Evolutionary conservation across 2,113 vertebrate genomes (phyloP), one percentile per base, ranked within the genome.

Genomic region (Planiliza haematocheilus): DNA sequence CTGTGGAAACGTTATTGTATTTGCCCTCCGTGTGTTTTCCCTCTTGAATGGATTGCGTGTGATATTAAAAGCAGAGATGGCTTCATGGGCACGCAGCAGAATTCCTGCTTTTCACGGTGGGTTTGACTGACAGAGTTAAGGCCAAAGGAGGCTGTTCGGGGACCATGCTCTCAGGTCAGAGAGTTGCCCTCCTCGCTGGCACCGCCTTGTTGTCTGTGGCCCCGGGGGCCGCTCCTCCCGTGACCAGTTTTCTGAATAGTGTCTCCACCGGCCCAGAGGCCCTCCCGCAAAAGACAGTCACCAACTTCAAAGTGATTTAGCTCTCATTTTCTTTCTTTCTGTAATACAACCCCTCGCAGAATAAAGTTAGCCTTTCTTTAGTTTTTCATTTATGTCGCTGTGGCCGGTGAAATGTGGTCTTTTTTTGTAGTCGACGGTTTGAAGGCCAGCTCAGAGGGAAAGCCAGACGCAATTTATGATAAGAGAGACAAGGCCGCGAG

Each of bases 381-480:
- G 63, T 79, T 84, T 48, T 51, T 45, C 57, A 39, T 86, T 77
- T 76, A 60, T 64, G 65, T 55, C 62, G 71, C 67, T 61, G 63
- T 51, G 66, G 82, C 77, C 3, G 30, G 50, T 42, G 81, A 85
- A 87, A 86, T 83, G 70, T 81, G 72, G 89, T 91, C 67, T 80
- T 81, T 88, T 89, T 83, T 82, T 75, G 82, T 82, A 72, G 65
- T 77, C 71, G 37, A 74, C 78, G 77, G 77, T 79, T 56, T 86
- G 88, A 91, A 86, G 84, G 84, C 89, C 84, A 55, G 55, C 64
- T 53, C 69, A 78, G 58, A 90, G 62, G 71, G 46, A 85, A 86
- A 84, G 81, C 77, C 84, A 87, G 70, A 86, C 85, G 84, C 74
- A 85, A 87, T 90, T 91, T 89, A 76, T 74, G 91, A 91, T 90